phyloP scores from a whole-genome alignment of 1,140 invertebrate species.

The Acromyrmex heyeri region DNA sequence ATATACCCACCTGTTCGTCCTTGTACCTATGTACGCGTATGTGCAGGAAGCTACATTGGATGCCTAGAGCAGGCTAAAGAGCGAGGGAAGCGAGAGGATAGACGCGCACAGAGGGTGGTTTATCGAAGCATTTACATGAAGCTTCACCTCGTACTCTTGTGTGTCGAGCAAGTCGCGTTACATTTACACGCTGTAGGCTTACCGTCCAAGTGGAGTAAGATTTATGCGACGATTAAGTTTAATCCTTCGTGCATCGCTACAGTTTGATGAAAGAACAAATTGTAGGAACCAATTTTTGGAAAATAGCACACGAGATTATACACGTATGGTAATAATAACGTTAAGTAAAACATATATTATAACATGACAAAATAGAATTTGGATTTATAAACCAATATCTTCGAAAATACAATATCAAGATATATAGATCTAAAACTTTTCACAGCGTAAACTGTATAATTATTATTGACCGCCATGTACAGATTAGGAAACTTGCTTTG shows the following conservation, averaged over 20 bases:
- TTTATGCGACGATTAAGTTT: conserved; percentile 58
- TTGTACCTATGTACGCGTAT: conserved; percentile 12
- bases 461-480: not conserved
- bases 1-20: conserved; percentile 52
- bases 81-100: not conserved
- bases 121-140: conserved; percentile 57
- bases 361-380: not conserved
- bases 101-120: conserved; percentile 20
- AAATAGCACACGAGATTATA: not conserved
- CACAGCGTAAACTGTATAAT: not conserved
- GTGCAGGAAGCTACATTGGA: conserved; percentile 26
- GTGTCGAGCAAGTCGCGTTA: conserved; percentile 44
- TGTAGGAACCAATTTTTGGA: not conserved
- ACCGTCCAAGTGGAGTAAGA: conserved; percentile 28
- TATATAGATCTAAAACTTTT: not conserved
- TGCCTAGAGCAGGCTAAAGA: conserved; percentile 4
- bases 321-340: too few species aligned
- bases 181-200: conserved; percentile 62
- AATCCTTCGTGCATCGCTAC: conserved; percentile 35
- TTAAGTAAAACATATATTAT: too few species aligned
- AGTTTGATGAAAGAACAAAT: conserved; percentile 45
- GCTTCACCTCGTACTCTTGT: conserved; percentile 23
- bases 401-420: not conserved
- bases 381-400: not conserved
- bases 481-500: not conserved